Conservation (phyloP, 2,797 vertebrate species). For the Arnoldichthys spilopterus region DNA sequence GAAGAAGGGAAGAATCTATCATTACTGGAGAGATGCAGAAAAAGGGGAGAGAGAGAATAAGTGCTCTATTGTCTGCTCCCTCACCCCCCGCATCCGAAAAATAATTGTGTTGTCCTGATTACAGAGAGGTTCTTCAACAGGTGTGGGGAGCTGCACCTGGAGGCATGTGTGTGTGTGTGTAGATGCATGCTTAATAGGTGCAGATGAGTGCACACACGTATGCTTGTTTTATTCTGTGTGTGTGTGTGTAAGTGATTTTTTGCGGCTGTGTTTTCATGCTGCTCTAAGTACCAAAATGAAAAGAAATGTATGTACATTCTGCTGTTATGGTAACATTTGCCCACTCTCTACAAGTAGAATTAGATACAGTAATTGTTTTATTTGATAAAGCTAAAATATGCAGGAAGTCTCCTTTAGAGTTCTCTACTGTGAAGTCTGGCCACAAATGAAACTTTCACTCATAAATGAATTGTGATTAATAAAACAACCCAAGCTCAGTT, state of each 20-base stretch:
- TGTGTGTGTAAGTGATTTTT: neutral
- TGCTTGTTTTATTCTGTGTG: slow-evolving; percentile 26
- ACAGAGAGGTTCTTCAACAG: slow-evolving; percentile 83
- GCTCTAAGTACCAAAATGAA: no score
- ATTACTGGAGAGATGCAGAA: slow-evolving; percentile 78
- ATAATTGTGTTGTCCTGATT: slow-evolving; percentile 83
- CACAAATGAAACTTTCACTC: no score
- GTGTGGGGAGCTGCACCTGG: slow-evolving; percentile 83
- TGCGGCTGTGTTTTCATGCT: no score
- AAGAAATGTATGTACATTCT: no score
- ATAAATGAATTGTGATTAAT: no score
- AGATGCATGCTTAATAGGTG: slow-evolving; percentile 47
- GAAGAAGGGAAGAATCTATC: slow-evolving; percentile 84
- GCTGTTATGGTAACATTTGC: no score
- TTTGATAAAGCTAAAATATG: no score
- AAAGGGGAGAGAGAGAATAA: slow-evolving; percentile 77
- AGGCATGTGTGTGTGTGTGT: slow-evolving; percentile 62
- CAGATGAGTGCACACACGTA: slow-evolving; percentile 57
- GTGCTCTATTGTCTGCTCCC: slow-evolving; percentile 77
- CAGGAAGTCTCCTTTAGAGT: no score
- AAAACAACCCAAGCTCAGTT: no score
- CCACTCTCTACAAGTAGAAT: no score
- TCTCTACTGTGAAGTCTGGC: no score
- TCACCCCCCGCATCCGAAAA: slow-evolving; percentile 64
- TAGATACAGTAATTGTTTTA: no score